Conservation (phyloP, 2,113 vertebrate genomes). For the Monarcha castaneiventris region DNA sequence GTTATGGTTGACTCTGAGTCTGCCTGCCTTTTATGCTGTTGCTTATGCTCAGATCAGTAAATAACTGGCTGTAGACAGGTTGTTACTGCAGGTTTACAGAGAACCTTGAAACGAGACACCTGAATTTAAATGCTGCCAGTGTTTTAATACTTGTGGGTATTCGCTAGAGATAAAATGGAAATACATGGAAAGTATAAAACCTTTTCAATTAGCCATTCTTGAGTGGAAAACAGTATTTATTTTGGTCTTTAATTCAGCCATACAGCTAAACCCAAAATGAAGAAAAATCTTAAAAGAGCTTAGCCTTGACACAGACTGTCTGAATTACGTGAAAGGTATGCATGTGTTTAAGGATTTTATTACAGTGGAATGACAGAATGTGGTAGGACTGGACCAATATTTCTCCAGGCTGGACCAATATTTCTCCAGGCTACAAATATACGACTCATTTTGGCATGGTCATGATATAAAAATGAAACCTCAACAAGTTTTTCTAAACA, state of each 20-base stretch:
- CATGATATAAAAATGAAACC: not conserved
- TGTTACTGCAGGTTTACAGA: not conserved
- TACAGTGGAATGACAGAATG: not conserved
- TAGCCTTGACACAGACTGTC: not conserved
- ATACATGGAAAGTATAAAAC: not conserved
- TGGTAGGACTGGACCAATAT: not conserved
- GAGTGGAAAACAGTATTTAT: not conserved
- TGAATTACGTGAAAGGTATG: not conserved
- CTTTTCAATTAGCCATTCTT: not conserved
- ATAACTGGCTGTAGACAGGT: not conserved
- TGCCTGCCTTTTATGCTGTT: not conserved
- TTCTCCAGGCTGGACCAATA: not conserved
- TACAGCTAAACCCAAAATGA: not conserved
- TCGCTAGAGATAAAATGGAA: not conserved
- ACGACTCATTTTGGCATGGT: not conserved
- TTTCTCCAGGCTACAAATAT: not conserved
- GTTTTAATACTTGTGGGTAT: not conserved
- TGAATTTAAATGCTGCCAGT: not conserved
- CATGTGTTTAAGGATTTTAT: not conserved
- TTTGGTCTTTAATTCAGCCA: not conserved
- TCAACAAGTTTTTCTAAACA: not conserved
- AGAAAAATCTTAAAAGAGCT: not conserved
- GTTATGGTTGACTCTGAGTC: not conserved
- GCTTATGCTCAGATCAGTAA: not conserved
- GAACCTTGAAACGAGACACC: not conserved